A percentile compares a stretch with the other conserved stretches of the same genome.
phyloP scores from a whole-genome alignment of 2,797 vertebrate genomes.

The Anguilla megastoma region DNA sequence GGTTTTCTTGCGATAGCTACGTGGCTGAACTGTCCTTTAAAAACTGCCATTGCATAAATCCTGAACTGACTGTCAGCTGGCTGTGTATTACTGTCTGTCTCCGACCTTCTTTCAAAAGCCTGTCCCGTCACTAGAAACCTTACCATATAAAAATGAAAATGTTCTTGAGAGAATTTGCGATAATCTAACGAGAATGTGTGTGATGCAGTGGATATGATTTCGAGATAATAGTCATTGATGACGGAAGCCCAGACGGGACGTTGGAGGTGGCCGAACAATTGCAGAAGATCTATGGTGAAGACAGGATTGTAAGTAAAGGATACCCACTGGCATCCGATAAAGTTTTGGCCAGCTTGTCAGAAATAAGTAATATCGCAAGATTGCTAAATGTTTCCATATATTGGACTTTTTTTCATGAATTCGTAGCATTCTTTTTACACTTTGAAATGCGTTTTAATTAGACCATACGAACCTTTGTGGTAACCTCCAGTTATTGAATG shows the following conservation, averaged over 20 bases:
- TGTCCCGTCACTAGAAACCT: not conserved
- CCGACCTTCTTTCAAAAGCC: not conserved
- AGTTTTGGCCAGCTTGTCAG: not conserved
- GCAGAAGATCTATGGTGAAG: constrained; percentile 87
- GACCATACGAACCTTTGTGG: not conserved
- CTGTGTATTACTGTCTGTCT: not conserved
- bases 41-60: not conserved
- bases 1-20: not conserved
- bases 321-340: not conserved
- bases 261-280: constrained; percentile 83
- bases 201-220: constrained; percentile 80
- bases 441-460: not conserved
- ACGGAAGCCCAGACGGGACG: constrained; percentile 96
- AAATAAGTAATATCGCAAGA: not conserved
- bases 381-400: not conserved
- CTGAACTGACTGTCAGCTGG: not conserved
- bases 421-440: not conserved
- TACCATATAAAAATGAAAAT: not conserved
- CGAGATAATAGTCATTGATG: constrained; percentile 94
- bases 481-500: not conserved
- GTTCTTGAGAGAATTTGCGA: not conserved
- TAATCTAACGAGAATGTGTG: not conserved
- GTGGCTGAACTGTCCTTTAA: not conserved
- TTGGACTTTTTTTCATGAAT: not conserved
- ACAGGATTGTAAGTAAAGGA: constrained; percentile 86